A percentile compares a stretch with the other conserved stretches of the same genome.
phyloP scores from a whole-genome alignment of 2,888 invertebrate species.

The Rhyacophila evoluta region DNA sequence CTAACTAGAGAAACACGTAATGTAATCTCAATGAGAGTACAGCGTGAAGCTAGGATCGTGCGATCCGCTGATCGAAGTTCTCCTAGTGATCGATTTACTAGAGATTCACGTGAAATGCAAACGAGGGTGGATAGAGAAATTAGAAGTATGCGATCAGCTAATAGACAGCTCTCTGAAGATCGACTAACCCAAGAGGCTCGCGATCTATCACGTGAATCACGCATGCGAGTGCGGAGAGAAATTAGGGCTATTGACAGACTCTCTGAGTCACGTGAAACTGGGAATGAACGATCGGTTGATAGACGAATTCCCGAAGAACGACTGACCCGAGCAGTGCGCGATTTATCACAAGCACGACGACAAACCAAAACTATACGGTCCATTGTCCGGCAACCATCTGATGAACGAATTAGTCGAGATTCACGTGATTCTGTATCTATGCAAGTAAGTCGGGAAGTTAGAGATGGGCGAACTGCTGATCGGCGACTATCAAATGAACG shows the following conservation, averaged over 20 bases:
- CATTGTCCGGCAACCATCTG: background rate
- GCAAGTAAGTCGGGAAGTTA: background rate
- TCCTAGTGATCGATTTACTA: background rate
- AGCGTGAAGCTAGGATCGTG: background rate
- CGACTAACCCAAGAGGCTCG: background rate
- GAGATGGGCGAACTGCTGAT: background rate
- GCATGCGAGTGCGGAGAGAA: background rate
- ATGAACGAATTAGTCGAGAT: background rate
- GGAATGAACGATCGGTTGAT: background rate
- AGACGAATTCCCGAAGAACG: background rate
- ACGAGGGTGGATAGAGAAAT: background rate
- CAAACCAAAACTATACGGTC: background rate
- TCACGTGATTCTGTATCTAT: background rate
- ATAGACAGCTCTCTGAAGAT: background rate
- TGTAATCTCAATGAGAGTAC: background rate
- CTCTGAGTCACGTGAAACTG: background rate
- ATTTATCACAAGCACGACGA: background rate
- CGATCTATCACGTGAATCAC: background rate
- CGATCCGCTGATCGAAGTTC: background rate
- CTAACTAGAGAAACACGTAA: background rate
- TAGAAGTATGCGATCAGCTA: background rate
- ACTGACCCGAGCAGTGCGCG: background rate
- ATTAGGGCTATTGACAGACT: background rate
- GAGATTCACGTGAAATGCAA: background rate
- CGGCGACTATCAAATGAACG: background rate